Conservation (phyloP, 2,888 invertebrate species). For the Drosophila anomalipes region DNA sequence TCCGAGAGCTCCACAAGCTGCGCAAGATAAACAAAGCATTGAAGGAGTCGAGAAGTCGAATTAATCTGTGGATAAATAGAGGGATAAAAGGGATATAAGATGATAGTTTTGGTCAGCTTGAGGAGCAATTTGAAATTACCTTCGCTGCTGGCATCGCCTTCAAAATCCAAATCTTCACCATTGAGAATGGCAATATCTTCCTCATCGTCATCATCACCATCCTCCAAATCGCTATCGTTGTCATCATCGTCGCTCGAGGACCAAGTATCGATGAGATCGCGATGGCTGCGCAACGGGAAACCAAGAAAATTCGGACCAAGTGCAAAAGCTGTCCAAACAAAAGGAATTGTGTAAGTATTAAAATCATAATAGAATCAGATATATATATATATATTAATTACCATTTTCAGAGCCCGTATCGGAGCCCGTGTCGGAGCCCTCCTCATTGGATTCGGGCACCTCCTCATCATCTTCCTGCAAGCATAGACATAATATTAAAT, state of each 20-base stretch:
- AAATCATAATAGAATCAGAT: background rate
- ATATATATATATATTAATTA: constrained; percentile 44
- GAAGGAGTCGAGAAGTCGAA: background rate
- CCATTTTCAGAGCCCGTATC: constrained; percentile 83
- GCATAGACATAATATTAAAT: constrained; percentile 80
- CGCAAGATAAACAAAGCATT: constrained; percentile 2
- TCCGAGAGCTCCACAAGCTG: background rate
- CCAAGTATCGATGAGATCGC: constrained; percentile 50
- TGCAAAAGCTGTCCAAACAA: constrained; percentile 47
- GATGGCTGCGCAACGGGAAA: constrained; percentile 75
- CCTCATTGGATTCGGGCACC: constrained; percentile 87
- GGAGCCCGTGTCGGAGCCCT: constrained; percentile 85
- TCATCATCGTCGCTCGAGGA: constrained; percentile 61
- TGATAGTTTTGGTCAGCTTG: constrained; percentile 7
- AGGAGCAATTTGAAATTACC: constrained; percentile 42
- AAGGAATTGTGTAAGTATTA: background rate
- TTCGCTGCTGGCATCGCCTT: constrained; percentile 62
- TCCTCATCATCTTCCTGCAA: constrained; percentile 89
- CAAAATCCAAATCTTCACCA: constrained; percentile 47
- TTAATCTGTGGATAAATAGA: constrained; percentile 49
- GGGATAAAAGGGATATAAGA: constrained; percentile 22
- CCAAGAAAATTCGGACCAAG: constrained; percentile 67
- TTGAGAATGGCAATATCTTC: constrained; percentile 49
- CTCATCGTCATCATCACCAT: constrained; percentile 48
- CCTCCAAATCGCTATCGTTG: constrained; percentile 55